Percentiles rank a stretch among this genome's conserved stretches.
phyloP scores from a whole-genome alignment of 2,113 vertebrate genomes.

The Willisornis vidua region DNA sequence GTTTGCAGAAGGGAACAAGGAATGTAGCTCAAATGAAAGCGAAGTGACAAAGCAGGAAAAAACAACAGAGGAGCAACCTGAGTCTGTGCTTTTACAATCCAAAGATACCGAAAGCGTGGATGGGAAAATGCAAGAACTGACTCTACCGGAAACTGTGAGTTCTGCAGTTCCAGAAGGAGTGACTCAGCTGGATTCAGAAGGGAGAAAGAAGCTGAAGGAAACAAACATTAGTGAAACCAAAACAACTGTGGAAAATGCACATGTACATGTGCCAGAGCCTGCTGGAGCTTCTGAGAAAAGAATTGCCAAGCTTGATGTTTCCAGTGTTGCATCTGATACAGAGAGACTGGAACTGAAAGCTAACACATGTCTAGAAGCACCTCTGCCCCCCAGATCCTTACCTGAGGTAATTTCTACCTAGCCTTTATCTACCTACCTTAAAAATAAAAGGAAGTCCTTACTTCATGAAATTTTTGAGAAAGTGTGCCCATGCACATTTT shows the following conservation, averaged over 20 bases:
- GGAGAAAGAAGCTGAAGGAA: background rate
- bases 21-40: background rate
- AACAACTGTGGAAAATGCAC: background rate
- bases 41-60: background rate
- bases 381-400: constrained; percentile 20
- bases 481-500: rapidly evolving
- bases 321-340: constrained; percentile 92
- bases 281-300: constrained; percentile 82
- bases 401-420: constrained; percentile 68
- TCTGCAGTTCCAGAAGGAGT: background rate
- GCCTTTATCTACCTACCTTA: background rate
- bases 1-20: background rate
- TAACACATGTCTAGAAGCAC: constrained; percentile 54
- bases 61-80: background rate
- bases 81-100: background rate
- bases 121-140: background rate
- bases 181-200: background rate
- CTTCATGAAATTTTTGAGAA: background rate
- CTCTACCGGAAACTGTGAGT: background rate
- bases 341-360: constrained; percentile 89
- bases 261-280: background rate
- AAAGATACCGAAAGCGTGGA: background rate
- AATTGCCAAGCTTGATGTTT: constrained; percentile 92
- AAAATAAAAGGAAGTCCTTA: background rate
- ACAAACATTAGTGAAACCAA: constrained; percentile 11